Percentiles rank a stretch among this genome's conserved stretches.
Evolutionary conservation across 2,113 vertebrate species (phyloP).

Genomic region (Nothocercus julius): DNA sequence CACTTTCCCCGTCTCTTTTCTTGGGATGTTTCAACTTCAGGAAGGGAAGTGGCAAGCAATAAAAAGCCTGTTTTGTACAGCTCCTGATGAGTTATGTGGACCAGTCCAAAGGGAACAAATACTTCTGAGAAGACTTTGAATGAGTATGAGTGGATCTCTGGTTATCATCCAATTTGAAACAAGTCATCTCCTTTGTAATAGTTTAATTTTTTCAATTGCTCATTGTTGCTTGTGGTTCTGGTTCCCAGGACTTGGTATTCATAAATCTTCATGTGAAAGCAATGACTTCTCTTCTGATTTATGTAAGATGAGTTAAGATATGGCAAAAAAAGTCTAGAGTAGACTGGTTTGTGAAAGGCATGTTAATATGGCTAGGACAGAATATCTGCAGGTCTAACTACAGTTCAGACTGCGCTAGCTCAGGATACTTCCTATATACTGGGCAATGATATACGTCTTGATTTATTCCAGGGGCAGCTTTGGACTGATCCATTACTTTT

Average conservation of each 20-base stretch:
- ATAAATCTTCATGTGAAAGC: neutral
- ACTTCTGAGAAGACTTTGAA: conserved; percentile 14
- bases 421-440: neutral
- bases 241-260: neutral
- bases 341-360: neutral
- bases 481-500: neutral
- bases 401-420: neutral
- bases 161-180: conserved; percentile 28
- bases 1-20: neutral
- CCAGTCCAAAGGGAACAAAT: neutral
- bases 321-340: neutral
- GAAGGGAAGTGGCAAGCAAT: neutral
- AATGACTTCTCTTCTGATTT: neutral
- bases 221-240: conserved; percentile 16
- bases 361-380: neutral
- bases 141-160: neutral
- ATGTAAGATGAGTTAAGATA: neutral
- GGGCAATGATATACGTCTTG: neutral
- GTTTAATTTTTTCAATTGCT: neutral
- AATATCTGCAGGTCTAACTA: neutral
- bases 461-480: neutral
- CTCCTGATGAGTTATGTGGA: neutral
- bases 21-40: neutral
- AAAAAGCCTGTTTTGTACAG: neutral
- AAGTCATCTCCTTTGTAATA: conserved; percentile 2